Evolutionary conservation across 2,888 invertebrate genomes (phyloP).

Genomic region (Entomobrya proxima): DNA sequence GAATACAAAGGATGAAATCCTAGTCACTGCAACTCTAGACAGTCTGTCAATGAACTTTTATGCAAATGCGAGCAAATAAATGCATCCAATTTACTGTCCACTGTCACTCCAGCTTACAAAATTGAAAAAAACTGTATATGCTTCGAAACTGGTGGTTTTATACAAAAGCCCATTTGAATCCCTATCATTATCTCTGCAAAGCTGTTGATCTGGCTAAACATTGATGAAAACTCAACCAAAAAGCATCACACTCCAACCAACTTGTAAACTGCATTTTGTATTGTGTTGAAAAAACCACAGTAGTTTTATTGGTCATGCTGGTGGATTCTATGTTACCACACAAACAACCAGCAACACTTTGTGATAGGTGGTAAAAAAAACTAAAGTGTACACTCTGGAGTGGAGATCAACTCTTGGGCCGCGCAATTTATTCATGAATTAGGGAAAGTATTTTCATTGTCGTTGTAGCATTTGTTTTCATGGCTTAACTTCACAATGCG

Average conservation of each 20-base stretch:
- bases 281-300: neutral
- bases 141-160: too few species aligned
- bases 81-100: neutral
- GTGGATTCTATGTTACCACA: neutral
- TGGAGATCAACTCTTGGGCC: neutral
- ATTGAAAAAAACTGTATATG: too few species aligned
- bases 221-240: too few species aligned
- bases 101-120: too few species aligned
- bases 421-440: constrained; percentile 43
- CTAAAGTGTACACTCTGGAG: neutral
- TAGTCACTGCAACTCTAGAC: too few species aligned
- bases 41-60: neutral
- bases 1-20: too few species aligned
- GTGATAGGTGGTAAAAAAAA: neutral
- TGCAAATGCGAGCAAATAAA: neutral
- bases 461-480: too few species aligned
- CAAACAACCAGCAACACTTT: neutral
- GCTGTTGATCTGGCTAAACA: neutral
- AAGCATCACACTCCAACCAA: too few species aligned
- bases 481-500: too few species aligned
- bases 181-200: neutral
- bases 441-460: neutral
- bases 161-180: too few species aligned
- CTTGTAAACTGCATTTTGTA: neutral
- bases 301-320: neutral